A percentile compares a stretch with the other conserved stretches of the same genome.
These are phyloP conservation scores for Dasypolia templi DNA, from an alignment of 2,888 invertebrate species.

Conservation along the genomic window DNA sequence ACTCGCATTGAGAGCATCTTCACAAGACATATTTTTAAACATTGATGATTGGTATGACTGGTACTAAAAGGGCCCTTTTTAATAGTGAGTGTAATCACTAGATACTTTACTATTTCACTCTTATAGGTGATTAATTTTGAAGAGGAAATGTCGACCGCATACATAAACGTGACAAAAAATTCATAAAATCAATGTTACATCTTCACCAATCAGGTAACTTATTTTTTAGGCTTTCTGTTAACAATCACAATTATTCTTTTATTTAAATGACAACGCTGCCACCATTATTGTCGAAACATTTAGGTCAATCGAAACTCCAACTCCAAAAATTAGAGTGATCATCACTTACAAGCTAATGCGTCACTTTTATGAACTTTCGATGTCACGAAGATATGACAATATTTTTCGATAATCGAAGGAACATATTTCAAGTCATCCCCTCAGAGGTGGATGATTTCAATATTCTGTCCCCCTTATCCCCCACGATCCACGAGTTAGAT, in stretches of 20 bases:
- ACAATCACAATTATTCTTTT: not conserved
- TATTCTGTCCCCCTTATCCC: constrained; percentile 27
- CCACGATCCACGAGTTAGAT: constrained; percentile 17
- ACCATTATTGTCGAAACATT: constrained; percentile 7
- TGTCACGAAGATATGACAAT: constrained; percentile 13
- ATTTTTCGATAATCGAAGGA: constrained; percentile 29
- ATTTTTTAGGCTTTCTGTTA: not conserved
- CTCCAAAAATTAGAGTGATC: not conserved
- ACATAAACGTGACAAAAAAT: too few species aligned
- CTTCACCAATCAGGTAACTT: not conserved
- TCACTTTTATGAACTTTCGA: constrained; percentile 24
- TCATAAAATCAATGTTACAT: too few species aligned
- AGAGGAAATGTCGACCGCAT: too few species aligned
- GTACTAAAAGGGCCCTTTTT: too few species aligned
- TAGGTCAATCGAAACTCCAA: constrained; percentile 20
- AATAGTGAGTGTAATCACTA: too few species aligned
- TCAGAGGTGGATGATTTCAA: constrained; percentile 10
- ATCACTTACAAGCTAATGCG: constrained; percentile 15
- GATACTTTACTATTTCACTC: too few species aligned
- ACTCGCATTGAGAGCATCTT: constrained; percentile 3
- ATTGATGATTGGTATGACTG: too few species aligned
- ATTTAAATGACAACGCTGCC: not conserved
- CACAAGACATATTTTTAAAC: not conserved
- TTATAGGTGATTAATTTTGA: too few species aligned
- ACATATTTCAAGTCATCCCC: constrained; percentile 7